Conservation (phyloP, 2,113 vertebrate genomes). For the Mirza zaza region DNA sequence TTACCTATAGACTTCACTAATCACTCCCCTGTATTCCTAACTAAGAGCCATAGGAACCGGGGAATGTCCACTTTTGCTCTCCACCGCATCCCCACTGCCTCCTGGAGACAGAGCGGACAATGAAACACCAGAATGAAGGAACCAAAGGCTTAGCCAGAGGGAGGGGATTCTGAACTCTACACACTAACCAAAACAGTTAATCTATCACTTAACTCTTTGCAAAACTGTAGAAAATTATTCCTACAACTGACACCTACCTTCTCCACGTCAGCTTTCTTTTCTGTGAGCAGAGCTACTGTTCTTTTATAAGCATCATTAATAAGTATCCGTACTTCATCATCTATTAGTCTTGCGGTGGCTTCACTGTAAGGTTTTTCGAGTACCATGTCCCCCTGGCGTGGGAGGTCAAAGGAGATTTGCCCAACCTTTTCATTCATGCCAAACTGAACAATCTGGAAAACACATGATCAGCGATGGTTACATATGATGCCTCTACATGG, state of each 20-base stretch:
- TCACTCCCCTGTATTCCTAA: too few species aligned
- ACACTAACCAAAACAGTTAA: neutral
- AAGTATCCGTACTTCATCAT: slow-evolving; percentile 91
- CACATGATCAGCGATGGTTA: neutral
- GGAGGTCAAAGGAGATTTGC: slow-evolving; percentile 97
- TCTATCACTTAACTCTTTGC: neutral
- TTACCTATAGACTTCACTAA: neutral
- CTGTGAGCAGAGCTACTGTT: slow-evolving; percentile 88
- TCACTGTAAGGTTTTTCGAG: slow-evolving; percentile 98
- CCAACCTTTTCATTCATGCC: slow-evolving; percentile 98
- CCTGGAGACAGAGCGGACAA: neutral
- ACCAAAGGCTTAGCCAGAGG: neutral
- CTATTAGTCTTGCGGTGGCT: slow-evolving; percentile 94
- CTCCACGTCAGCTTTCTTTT: slow-evolving; percentile 93
- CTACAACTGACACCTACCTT: slow-evolving; percentile 85
- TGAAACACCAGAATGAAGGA: neutral
- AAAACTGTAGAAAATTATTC: neutral
- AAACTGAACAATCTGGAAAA: slow-evolving; percentile 95
- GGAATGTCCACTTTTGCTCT: neutral
- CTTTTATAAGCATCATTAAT: slow-evolving; percentile 91
- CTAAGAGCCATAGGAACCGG: neutral
- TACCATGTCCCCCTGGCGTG: slow-evolving; percentile 96
- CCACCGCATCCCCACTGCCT: neutral
- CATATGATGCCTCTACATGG: too few species aligned
- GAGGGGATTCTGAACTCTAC: neutral